Evolutionary conservation across 2,888 invertebrate species (phyloP).

Genomic region (Steinernema scapterisci): DNA sequence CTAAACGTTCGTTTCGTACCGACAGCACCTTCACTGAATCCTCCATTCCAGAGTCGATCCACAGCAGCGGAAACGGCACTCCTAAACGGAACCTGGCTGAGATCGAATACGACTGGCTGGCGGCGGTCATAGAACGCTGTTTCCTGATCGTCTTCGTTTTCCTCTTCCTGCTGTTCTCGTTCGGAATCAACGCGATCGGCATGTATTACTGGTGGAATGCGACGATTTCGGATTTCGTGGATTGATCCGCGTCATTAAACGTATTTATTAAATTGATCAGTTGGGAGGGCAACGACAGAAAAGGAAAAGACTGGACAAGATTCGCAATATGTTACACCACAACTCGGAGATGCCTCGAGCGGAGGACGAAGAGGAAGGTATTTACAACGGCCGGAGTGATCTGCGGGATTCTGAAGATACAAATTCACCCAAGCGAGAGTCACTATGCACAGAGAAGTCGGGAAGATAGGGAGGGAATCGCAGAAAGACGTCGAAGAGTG

Average conservation of each 20-base stretch:
- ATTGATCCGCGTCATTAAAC: not conserved
- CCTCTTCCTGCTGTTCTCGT: slow-evolving; percentile 48
- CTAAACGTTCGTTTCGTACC: not conserved
- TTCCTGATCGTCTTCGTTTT: slow-evolving; percentile 49
- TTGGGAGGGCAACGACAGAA: slow-evolving; percentile 1
- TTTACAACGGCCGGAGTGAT: slow-evolving; percentile 12
- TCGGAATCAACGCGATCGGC: slow-evolving; percentile 39
- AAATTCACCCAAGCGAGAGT: not conserved
- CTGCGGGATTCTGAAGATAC: not conserved
- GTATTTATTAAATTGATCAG: slow-evolving; percentile 22
- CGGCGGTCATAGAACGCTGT: slow-evolving; percentile 52
- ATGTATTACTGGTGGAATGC: slow-evolving; percentile 22
- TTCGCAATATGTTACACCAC: slow-evolving; percentile 30
- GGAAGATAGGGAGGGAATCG: slow-evolving; percentile 7
- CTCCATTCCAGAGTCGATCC: too few relatives aligned
- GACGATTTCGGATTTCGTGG: not conserved
- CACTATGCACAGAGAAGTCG: not conserved
- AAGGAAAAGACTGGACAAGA: not conserved
- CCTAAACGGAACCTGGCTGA: slow-evolving; percentile 48
- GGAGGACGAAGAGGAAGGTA: slow-evolving; percentile 2
- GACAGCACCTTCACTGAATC: too few relatives aligned
- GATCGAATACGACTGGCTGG: slow-evolving; percentile 57
- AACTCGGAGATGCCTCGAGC: slow-evolving; percentile 12
- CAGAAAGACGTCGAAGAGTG: slow-evolving; percentile 7
- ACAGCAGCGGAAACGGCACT: too few relatives aligned